These are phyloP conservation scores for Rana temporaria DNA, from an alignment of 2,113 vertebrate species.

Conservation along the genomic window DNA sequence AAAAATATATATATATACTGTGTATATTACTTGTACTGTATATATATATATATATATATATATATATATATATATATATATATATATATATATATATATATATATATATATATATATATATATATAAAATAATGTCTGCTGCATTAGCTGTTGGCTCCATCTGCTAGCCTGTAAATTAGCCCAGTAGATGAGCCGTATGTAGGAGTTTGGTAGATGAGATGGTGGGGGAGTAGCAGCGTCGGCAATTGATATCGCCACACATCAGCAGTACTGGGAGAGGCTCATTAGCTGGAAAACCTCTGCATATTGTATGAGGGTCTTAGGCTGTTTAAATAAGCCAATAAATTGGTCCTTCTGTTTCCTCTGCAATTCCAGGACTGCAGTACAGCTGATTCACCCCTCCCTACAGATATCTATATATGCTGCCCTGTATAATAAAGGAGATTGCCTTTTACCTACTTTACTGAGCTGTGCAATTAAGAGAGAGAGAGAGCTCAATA, in stretches of 20 bases:
- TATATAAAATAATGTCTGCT: neutral
- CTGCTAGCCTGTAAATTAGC: slow-evolving; percentile 1
- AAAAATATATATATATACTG: too few species aligned
- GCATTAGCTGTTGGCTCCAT: neutral
- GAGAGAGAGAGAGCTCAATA: slow-evolving; percentile 25
- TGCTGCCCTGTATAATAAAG: slow-evolving; percentile 29
- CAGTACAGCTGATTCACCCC: slow-evolving; percentile 21
- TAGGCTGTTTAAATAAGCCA: slow-evolving; percentile 32
- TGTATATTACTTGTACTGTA: too few species aligned
- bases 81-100: too few species aligned
- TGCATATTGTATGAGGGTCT: slow-evolving; percentile 35
- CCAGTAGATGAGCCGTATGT: neutral
- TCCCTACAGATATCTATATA: slow-evolving; percentile 12
- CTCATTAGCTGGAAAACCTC: slow-evolving; percentile 18
- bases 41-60: too few species aligned
- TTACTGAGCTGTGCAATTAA: slow-evolving; percentile 52
- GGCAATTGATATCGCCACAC: slow-evolving; percentile 6
- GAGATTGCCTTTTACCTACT: slow-evolving; percentile 40
- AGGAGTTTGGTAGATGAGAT: neutral
- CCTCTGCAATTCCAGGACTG: slow-evolving; percentile 26
- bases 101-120: too few species aligned
- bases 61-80: too few species aligned
- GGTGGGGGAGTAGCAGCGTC: neutral
- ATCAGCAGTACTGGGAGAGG: slow-evolving; percentile 4
- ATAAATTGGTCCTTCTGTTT: slow-evolving; percentile 18